phyloP scores from a whole-genome alignment of 2,888 invertebrate genomes.

The Choreutis nemorana region DNA sequence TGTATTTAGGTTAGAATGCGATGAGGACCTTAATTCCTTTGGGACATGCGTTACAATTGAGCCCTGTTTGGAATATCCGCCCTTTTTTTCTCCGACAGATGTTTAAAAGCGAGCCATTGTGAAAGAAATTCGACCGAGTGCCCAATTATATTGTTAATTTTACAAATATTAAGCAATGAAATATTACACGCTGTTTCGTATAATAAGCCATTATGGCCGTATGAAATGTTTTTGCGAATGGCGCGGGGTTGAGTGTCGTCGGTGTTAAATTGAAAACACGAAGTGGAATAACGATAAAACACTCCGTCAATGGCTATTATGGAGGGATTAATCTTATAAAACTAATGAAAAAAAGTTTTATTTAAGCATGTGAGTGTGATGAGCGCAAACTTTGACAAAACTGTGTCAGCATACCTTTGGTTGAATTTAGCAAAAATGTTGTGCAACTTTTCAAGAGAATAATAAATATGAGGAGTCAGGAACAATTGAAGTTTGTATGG shows the following conservation, averaged over 20 bases:
- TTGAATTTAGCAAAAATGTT: no score
- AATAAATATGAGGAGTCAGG: no score
- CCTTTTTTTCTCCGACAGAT: conserved; percentile 59
- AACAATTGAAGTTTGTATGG: no score
- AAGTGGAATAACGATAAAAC: no score
- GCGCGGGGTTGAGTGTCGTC: conserved; percentile 24
- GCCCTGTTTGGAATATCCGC: conserved; percentile 59
- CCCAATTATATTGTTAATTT: conserved; percentile 68
- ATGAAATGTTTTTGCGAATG: conserved; percentile 13
- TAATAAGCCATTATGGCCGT: conserved; percentile 54
- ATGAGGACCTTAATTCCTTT: conserved; percentile 24
- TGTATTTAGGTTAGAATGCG: neutral
- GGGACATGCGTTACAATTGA: conserved; percentile 52
- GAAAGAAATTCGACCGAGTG: conserved; percentile 40
- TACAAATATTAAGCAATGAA: conserved; percentile 56
- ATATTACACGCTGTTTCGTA: conserved; percentile 48
- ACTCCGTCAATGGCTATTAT: no score
- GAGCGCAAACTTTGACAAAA: conserved; percentile 1
- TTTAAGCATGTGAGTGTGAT: conserved; percentile 1
- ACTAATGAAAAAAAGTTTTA: no score
- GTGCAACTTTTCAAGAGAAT: no score
- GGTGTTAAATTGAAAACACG: no score
- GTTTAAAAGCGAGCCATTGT: conserved; percentile 42
- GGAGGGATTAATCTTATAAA: no score
- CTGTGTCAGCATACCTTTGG: conserved; percentile 3